Evolutionary conservation across 2,797 vertebrate genomes (phyloP), one percentile per base, ranked within the genome.

Genomic region (Anguilla megastoma): DNA sequence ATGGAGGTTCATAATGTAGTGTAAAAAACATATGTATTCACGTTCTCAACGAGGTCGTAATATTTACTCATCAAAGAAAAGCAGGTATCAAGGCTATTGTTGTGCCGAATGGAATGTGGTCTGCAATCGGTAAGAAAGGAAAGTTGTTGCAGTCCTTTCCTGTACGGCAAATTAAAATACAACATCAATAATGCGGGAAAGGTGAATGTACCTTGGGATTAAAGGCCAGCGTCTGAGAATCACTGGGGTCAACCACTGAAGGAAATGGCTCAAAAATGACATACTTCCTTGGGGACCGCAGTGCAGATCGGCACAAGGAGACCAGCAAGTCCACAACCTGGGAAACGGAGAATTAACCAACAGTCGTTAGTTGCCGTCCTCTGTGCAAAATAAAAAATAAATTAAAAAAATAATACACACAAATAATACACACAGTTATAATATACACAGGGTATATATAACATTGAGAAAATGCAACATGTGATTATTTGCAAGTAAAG

Each of bases 211-310:
- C 97, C 94, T 97, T 95, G 69, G 97, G 97, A 91, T 97, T 97
- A 93, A 97, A 97, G 95, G 97, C 97, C 94, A 97, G 93, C 91
- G 96, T 94, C 94, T 97, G 96, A 91, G 96, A 91, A 91, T 97
- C 96, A 63, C 96, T 97, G 58, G 97, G 97, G 92, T 97, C 97
- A 86, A 97, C 97, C 92, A 97, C 97, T 87, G 97, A 97, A 89
- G 97, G 97, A 94, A 97, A 97, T 95, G 97, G 97, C 96, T 97
- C 97, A 91, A 97, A 97, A 95, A 97, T 97, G 85, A 97, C 96
- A 79, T 96, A 96, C 93, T 97, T 97, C 90, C 97, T 96, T 60
- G 96, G 97, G 88, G 97, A 97, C 90, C 97, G 97, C 93, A 97
- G 91, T 0, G 97, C 97, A 91, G 96, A 97, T 60, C 97, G 95